phyloP scores from a whole-genome alignment of 2,113 vertebrate species.

The Blennius ocellaris region DNA sequence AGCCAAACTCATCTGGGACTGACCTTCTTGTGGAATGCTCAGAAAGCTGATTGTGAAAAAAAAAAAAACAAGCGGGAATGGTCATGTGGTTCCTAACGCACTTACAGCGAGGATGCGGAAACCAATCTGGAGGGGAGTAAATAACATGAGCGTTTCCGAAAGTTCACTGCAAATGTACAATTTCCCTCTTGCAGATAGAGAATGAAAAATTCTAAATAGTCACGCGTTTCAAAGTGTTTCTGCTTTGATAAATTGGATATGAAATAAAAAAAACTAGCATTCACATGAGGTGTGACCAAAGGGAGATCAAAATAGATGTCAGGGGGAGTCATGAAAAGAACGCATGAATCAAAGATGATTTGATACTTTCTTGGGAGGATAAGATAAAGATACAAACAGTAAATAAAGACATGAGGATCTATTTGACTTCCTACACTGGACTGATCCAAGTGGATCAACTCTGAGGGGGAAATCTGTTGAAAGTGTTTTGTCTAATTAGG shows the following conservation, averaged over 20 bases:
- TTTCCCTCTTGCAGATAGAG: background rate
- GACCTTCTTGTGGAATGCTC: conserved; percentile 45
- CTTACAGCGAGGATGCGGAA: background rate
- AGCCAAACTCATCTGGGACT: conserved; percentile 9
- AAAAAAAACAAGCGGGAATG: background rate
- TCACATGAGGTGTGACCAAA: background rate
- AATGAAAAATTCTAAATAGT: background rate
- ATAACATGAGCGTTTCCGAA: background rate
- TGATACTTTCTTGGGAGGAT: too few species aligned
- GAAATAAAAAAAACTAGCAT: background rate
- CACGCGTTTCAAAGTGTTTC: background rate
- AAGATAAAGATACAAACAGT: too few species aligned
- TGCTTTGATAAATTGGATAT: background rate
- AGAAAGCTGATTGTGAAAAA: conserved; percentile 18
- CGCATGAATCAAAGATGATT: too few species aligned
- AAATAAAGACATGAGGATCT: too few species aligned
- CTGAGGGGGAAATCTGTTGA: too few species aligned
- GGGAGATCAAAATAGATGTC: background rate
- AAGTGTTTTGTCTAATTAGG: too few species aligned
- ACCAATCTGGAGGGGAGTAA: conserved; percentile 5
- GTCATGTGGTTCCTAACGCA: conserved; percentile 3
- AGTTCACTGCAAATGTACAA: background rate
- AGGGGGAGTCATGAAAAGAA: background rate
- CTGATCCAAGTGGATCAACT: too few species aligned
- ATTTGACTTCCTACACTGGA: too few species aligned